Evolutionary conservation across 2,113 vertebrate genomes (phyloP), one percentile per base, ranked within the genome.

Genomic region (Aix galericulata): DNA sequence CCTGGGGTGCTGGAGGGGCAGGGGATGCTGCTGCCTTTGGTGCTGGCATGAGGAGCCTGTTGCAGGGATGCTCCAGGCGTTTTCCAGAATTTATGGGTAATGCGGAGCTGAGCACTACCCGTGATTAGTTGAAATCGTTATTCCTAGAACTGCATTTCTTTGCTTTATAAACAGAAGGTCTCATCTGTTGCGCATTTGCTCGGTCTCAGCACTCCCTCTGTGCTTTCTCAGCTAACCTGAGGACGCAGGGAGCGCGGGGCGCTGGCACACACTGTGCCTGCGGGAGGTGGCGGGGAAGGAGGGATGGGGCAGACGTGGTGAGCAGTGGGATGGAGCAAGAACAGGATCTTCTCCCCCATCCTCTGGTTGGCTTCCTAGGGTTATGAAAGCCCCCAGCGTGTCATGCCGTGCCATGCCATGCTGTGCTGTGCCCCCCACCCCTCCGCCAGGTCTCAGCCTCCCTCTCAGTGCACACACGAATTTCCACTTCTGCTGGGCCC

Each of bases 301-400:
- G 38, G 27, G 27, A 42, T 21, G 63, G 13, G 63, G 18, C 40
- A 1, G 36, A 69, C 2, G 10, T 82, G 88, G 44, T n/a, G 59
- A n/a, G 69, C 2, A 3, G 36, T 80, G 72, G 46, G 80, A 62
- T 31, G 44, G 50, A 79, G 25, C 9, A 22, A 77, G 82, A 93
- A 86, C 86, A 86, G 40, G 16, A 21, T 90, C 27, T 96, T 80
- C 82, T 91, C 91, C 80, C n/a, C 75, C 59, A n/a, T 69, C 59
- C 68, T 94, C 68, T 90, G 88, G 72, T 92, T 88, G 50, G 18
- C 34, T 90, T 93, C 50, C 68, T 76, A 86, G 94, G 80, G 50
- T 77, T 86, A 86, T 1, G 8, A 93, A 88, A 89, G 85, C 44
- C 32, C 9, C 83, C 17, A 2, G 66, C 77, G 60, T 1, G 3